These are phyloP conservation scores for Stenodera caucasica DNA, from an alignment of 2,888 invertebrate genomes.

Conservation along the genomic window DNA sequence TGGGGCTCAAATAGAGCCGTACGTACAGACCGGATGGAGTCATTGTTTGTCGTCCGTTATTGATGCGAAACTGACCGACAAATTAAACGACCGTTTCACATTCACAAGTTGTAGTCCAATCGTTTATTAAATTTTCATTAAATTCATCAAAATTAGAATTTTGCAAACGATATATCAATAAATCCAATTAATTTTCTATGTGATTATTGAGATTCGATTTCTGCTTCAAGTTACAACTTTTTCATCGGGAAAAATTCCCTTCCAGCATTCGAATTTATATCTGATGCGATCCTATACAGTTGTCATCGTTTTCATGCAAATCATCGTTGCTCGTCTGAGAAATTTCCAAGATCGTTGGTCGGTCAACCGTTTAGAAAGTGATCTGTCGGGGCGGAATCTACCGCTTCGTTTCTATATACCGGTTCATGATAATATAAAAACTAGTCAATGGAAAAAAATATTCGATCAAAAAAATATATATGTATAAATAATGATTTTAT, in stretches of 20 bases:
- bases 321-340: conserved; percentile 1
- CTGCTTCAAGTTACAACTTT: too few relatives aligned
- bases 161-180: too few relatives aligned
- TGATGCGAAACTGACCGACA: not conserved
- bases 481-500: not conserved
- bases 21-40: not conserved
- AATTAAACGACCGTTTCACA: not conserved
- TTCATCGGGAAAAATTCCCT: too few relatives aligned
- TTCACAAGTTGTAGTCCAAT: not conserved
- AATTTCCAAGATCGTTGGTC: conserved; percentile 7
- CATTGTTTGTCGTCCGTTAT: conserved; percentile 1
- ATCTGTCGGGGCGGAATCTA: not conserved
- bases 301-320: conserved; percentile 4
- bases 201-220: too few relatives aligned
- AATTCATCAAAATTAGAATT: too few relatives aligned
- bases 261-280: not conserved
- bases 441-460: not conserved
- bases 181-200: too few relatives aligned
- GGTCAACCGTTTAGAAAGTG: conserved; percentile 4
- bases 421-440: not conserved
- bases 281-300: not conserved
- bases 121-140: not conserved
- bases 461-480: not conserved
- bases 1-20: not conserved
- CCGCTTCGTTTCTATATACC: conserved; percentile 1